Evolutionary conservation across 2,888 invertebrate genomes (phyloP).

Genomic region (Steromphala cineraria): DNA sequence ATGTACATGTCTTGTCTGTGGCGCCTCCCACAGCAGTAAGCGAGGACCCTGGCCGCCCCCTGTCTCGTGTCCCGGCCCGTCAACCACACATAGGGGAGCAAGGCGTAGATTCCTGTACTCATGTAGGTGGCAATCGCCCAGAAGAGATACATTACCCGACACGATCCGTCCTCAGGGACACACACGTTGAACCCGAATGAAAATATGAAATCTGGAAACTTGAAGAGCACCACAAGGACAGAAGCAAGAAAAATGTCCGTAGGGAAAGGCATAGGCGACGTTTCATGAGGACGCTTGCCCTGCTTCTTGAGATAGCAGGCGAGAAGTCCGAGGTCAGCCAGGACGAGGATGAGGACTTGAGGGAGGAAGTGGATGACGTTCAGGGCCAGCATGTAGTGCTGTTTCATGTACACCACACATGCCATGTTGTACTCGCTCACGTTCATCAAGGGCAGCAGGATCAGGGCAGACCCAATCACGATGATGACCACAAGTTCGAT

Average conservation of each 20-base stretch:
- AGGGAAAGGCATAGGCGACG: not conserved
- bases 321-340: not conserved
- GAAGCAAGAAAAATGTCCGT: not conserved
- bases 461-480: not conserved
- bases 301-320: not conserved
- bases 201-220: constrained; percentile 5
- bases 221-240: not conserved
- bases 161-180: not conserved
- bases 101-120: not conserved
- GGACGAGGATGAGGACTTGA: not conserved
- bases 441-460: constrained; percentile 3
- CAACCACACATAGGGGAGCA: not conserved
- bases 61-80: not conserved
- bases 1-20: not conserved
- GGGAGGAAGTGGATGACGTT: constrained; percentile 6
- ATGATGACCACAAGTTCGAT: not conserved
- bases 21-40: not conserved
- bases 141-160: not conserved
- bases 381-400: constrained; percentile 5
- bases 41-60: not conserved
- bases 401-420: not conserved
- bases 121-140: not conserved
- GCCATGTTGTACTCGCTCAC: not conserved
- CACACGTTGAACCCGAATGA: constrained; percentile 6
- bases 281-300: not conserved